Conservation (phyloP, 2,113 vertebrate species). For the Columba livia region DNA sequence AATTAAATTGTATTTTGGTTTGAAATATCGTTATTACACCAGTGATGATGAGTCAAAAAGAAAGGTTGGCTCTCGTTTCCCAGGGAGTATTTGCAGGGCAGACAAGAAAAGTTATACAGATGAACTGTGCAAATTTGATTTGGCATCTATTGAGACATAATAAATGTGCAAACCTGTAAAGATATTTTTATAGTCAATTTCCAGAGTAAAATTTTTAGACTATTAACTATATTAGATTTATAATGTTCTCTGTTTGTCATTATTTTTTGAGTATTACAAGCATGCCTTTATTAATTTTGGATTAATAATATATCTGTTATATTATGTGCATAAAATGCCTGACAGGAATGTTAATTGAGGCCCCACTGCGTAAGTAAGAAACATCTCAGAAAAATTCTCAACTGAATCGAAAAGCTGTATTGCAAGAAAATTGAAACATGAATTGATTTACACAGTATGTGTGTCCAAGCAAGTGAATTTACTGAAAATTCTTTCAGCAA, state of each 20-base stretch:
- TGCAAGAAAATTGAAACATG: slow-evolving; percentile 2
- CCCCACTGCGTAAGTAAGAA: background rate
- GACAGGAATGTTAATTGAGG: slow-evolving; percentile 12
- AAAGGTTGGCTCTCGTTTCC: background rate
- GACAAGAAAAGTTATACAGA: slow-evolving; percentile 12
- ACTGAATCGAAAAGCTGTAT: background rate
- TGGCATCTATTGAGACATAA: slow-evolving; percentile 32
- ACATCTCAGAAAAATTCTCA: background rate
- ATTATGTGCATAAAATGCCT: slow-evolving; percentile 2
- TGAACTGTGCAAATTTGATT: slow-evolving; percentile 33
- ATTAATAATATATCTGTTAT: slow-evolving; percentile 13
- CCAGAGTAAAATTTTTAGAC: slow-evolving; percentile 32
- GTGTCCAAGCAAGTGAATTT: background rate
- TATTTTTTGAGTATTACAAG: slow-evolving; percentile 30
- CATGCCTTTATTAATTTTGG: slow-evolving; percentile 34
- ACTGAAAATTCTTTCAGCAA: background rate
- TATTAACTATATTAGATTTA: slow-evolving; percentile 39
- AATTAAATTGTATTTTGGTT: background rate
- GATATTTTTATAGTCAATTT: slow-evolving; percentile 49
- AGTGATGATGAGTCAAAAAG: background rate
- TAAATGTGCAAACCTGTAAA: slow-evolving; percentile 24
- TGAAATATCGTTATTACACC: background rate
- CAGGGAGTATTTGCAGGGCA: background rate
- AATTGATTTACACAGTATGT: background rate
- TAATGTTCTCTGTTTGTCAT: slow-evolving; percentile 28